Percentiles rank a stretch among this genome's conserved stretches.
Evolutionary conservation across 2,113 vertebrate genomes (phyloP).

Genomic region (Nerophis ophidion): DNA sequence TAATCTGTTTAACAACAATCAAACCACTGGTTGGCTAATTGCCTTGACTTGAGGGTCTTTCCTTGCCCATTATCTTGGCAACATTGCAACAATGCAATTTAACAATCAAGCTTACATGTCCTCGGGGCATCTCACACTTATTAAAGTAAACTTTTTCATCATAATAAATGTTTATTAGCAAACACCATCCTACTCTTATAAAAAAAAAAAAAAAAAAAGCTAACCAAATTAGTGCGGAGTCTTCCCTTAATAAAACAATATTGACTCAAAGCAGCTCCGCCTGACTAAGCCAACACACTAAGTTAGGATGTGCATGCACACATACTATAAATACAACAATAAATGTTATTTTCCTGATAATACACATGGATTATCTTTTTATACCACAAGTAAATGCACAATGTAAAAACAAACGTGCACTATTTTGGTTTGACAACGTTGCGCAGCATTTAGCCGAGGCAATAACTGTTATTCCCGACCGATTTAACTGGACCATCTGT

Average conservation of each 20-base stretch:
- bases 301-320: not conserved
- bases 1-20: slow-evolving; percentile 75
- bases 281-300: slow-evolving; percentile 53
- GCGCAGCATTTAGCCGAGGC: slow-evolving; percentile 36
- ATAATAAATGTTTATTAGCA: slow-evolving; percentile 70
- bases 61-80: slow-evolving; percentile 73
- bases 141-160: slow-evolving; percentile 74
- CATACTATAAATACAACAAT: slow-evolving; percentile 42
- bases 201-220: slow-evolving; percentile 43
- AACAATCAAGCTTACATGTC: slow-evolving; percentile 72
- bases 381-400: slow-evolving; percentile 19
- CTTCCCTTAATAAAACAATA: slow-evolving; percentile 64
- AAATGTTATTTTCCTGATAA: slow-evolving; percentile 23
- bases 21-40: slow-evolving; percentile 74
- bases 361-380: slow-evolving; percentile 10
- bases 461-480: slow-evolving; percentile 34
- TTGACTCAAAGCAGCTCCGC: slow-evolving; percentile 60
- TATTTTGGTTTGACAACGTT: slow-evolving; percentile 29
- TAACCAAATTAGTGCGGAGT: slow-evolving; percentile 71
- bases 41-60: slow-evolving; percentile 72
- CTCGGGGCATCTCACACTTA: slow-evolving; percentile 67
- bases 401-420: slow-evolving; percentile 8
- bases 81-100: slow-evolving; percentile 73
- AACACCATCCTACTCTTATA: slow-evolving; percentile 58
- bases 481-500: slow-evolving; percentile 63